Conservation (phyloP, 2,888 invertebrate species). For the Abscondita cerata region DNA sequence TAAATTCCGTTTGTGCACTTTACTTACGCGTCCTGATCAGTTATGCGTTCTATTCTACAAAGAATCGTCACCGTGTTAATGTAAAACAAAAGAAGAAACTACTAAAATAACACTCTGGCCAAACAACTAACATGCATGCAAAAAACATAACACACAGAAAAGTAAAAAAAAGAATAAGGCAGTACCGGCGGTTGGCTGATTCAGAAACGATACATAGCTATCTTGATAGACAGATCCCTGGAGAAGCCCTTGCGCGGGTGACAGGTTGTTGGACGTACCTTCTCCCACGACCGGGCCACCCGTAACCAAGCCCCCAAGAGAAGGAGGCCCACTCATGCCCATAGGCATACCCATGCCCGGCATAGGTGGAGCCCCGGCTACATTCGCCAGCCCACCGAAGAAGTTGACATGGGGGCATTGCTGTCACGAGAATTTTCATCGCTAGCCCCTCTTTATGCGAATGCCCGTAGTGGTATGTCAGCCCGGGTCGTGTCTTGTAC, state of each 20-base stretch:
- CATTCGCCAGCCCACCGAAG: constrained; percentile 44
- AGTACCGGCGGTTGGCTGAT: constrained; percentile 64
- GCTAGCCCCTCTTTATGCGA: constrained; percentile 74
- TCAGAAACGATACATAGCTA: constrained; percentile 72
- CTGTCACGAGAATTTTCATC: constrained; percentile 61
- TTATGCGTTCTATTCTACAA: background rate
- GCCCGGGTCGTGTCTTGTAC: constrained; percentile 95
- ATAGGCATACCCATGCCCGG: constrained; percentile 22
- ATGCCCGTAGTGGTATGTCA: constrained; percentile 95
- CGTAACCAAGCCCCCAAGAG: constrained; percentile 30
- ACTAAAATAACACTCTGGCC: constrained; percentile 2
- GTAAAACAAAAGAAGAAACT: constrained; percentile 6
- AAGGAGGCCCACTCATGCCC: constrained; percentile 30
- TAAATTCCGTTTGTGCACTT: no score
- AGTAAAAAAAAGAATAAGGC: constrained; percentile 47
- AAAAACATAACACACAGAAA: constrained; percentile 46
- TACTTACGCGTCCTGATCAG: no score
- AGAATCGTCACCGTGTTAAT: constrained; percentile 10
- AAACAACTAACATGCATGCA: constrained; percentile 53
- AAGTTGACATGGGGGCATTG: constrained; percentile 53
- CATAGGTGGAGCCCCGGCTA: constrained; percentile 24
- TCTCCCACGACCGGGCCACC: constrained; percentile 47
- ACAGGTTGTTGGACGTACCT: constrained; percentile 42
- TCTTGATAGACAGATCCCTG: constrained; percentile 67
- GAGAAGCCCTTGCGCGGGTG: constrained; percentile 46